Conservation (phyloP, 2,113 vertebrate genomes). For the Puntigrus tetrazona region DNA sequence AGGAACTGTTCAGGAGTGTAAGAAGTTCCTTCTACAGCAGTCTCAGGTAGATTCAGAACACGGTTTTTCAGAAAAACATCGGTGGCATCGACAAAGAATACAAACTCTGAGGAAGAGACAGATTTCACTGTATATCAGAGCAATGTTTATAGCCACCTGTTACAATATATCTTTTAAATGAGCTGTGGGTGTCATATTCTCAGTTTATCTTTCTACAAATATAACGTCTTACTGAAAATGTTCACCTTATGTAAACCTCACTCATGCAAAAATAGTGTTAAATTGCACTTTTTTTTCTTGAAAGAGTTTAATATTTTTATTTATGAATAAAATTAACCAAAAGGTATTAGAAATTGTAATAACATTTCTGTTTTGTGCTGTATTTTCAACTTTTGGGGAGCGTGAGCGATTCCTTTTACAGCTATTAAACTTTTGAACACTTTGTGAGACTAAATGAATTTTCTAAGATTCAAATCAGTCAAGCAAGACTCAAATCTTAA, state of each 20-base stretch:
- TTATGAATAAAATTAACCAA: neutral
- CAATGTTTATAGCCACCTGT: neutral
- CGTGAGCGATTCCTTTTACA: neutral
- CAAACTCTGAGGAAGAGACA: slow-evolving; percentile 74
- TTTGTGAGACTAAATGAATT: neutral
- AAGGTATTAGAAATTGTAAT: neutral
- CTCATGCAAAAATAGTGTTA: neutral
- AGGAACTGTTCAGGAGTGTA: slow-evolving; percentile 82
- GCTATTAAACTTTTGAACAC: neutral
- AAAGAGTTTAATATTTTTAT: no score
- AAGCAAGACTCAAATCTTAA: neutral
- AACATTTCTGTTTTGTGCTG: neutral
- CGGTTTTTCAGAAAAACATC: slow-evolving; percentile 87
- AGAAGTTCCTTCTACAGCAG: slow-evolving; percentile 74
- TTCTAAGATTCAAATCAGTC: neutral
- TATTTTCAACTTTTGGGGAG: neutral
- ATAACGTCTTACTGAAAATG: neutral
- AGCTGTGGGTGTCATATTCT: neutral
- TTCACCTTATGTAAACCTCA: neutral
- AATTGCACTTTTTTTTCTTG: neutral
- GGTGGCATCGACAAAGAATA: slow-evolving; percentile 81
- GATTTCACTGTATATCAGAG: neutral
- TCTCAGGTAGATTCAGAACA: slow-evolving; percentile 85
- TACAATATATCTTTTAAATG: neutral
- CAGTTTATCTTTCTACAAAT: neutral